Percentiles rank a stretch among this genome's conserved stretches.
Evolutionary conservation across 2,113 vertebrate species (phyloP).

Genomic region (Gallinago jamesoni): DNA sequence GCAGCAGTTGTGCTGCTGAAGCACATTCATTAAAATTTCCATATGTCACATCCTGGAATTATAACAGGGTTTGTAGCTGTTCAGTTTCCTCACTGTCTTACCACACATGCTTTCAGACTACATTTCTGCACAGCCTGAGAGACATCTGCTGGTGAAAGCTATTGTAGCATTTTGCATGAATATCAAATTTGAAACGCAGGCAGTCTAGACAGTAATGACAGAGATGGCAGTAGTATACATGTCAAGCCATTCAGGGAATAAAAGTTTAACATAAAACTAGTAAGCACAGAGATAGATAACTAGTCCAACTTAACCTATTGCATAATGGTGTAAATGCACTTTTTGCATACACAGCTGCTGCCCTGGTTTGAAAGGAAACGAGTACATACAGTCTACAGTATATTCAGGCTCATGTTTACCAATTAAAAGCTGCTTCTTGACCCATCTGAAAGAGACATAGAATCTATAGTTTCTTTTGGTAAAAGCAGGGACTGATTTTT

Average conservation of each 20-base stretch:
- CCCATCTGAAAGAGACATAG: neutral
- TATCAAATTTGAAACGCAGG: accelerated
- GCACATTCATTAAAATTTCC: neutral
- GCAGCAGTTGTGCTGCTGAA: neutral
- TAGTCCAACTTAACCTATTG: neutral
- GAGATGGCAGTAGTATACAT: neutral
- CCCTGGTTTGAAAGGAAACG: neutral
- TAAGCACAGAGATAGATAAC: neutral
- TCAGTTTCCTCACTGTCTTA: neutral
- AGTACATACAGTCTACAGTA: neutral
- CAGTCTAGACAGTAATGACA: neutral
- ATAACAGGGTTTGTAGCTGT: neutral
- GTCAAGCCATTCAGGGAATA: neutral
- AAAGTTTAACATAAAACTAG: neutral
- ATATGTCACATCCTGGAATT: neutral
- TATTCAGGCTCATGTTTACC: neutral
- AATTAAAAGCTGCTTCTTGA: neutral
- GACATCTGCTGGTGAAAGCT: conserved; percentile 17
- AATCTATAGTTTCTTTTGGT: neutral
- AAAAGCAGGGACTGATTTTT: neutral
- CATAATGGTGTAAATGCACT: neutral
- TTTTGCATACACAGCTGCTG: neutral
- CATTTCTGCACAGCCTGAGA: neutral
- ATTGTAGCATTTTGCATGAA: neutral
- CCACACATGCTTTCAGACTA: neutral